Evolutionary conservation across 1,140 invertebrate genomes (phyloP), one percentile per base, ranked within the genome.

Genomic region (Subanguina moxae): DNA sequence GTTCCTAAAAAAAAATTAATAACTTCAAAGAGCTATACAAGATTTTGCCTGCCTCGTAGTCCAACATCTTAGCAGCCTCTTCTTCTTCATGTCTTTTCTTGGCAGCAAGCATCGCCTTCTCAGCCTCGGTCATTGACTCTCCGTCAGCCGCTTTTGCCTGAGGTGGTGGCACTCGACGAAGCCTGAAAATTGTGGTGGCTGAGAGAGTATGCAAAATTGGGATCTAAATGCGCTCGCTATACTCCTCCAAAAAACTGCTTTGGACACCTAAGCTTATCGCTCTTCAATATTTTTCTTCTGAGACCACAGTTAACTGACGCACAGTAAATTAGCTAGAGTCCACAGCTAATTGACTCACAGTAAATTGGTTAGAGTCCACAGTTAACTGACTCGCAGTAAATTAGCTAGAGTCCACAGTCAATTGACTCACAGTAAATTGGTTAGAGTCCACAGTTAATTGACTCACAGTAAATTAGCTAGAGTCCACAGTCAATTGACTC

Each of bases 81-180:
- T 76, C 75, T 64, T 77, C 76, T 64, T 76, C 75, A 57, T 76
- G 75, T 23, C 76, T 67, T 45, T 76, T 78, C 58, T 76, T 76
- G 19, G 68, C 72, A 17, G 75, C 75, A 5, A 75, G 23, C 48
- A 52, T 52, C 3, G 48, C 48, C 17, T 3, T 8, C 48, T 52
- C 48, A 19, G 75, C 75, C 62, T 76, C 75, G 30, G 75, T 76
- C 75, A 76, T 78, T n/a, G 32, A 27, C 23, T 67, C 71, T 19
- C 42, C 32, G 38, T 70, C 74, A 32, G 62, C 17, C 46, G 42
- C 62, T 46, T 76, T 52, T 21, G 67, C 52, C 23, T 64, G 74
- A 45, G 68, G 68, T 27, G 76, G 74, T n/a, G 58, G 70, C 28
- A 57, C 38, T 25, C 43, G 58, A 13, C 64, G 65, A 17, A 57